Evolutionary conservation across 2,797 vertebrate species (phyloP), one percentile per base, ranked within the genome.

Genomic region (Sarcoramphus papa): DNA sequence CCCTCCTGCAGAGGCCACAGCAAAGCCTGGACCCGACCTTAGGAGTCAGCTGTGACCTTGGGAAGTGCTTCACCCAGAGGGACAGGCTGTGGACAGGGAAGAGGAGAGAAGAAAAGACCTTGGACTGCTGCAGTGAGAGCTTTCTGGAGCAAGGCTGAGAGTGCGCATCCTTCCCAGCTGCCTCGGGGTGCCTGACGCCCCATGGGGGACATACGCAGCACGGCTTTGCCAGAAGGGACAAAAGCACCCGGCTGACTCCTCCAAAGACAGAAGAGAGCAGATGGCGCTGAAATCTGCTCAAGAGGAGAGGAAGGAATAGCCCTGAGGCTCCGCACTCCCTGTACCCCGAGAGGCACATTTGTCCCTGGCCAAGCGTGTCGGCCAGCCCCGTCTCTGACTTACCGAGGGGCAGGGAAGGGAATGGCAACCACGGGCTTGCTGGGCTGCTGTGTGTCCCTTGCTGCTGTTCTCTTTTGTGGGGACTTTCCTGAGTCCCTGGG

Each of bases 211-310:
- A 70, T 57, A 92, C 57, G 3, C 67, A 86, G 77, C 91, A 93
- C 14, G 13, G 93, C 85, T 94, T 90, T 95, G 83, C 78, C 81
- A 85, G 65, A 75, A 85, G 82, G 93, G 85, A 87, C 68, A 57
- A 92, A 91, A 95, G 88, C 69, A 33, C 82, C 63, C 62, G 25
- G 92, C 91, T 95, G 93, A 92, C 82, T 95, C 67, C 82, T 95
- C 89, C 89, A 80, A 96, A 92, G 88, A 93, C 91, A 93, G 87
- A 70, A 91, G 63, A 35, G 53, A 96, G 92, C 93, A 97, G 96
- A 97, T 92, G 96, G 93, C 1, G 0, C 75, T 81, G 67, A 97
- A 97, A 95, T 96, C 95, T 94, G 94, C 60, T 97, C 95, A 75
- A 65, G 79, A 94, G 77, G 63, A 95, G 59, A 86, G 76, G 74